Base-by-base conservation (phyloP, 2,797 vertebrate genomes). In the Poecilia gillii region DNA sequence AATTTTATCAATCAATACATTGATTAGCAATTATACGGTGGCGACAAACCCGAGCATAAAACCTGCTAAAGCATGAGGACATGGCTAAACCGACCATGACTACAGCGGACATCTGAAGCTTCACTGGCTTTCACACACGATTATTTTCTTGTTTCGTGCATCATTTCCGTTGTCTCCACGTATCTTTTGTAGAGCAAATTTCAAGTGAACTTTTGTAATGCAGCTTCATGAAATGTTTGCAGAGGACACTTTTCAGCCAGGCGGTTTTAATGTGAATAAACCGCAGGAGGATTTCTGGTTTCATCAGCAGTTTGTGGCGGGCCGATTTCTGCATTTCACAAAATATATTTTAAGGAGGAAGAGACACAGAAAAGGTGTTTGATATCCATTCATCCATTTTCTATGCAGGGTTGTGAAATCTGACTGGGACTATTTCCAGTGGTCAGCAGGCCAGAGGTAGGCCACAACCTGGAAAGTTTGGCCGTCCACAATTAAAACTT, bases 1-100 rank as follows among this genome's bases (percentile, higher is more conserved):
- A 92, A 93, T 94, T 83, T 51, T 59, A 88, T 90, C 79, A 89
- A 93, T 95, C 92, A 80, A 94, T 94, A 86, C 81, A 94, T 92
- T 89, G 90, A 95, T 93, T 91, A 88, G 87, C 83, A 91, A 89
- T 91, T 89, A 88, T 39, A 87, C 82, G 80, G 74, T 84, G 89
- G 87, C 76, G 86, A 80, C 89, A 92, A 82, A 90, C 83, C 59
- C 5, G 62, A 70, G 71, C 79, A 88, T 91, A 89, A 93, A 92
- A 89, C 77, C 78, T 71, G 72, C 62, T 74, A 47, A 75, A 84
- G 72, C 81, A 81, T 74, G 57, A 85, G 66, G 53, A 78, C 77
- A 86, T 74, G 75, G 73, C 64, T 83, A 68, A 86, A 82, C 36
- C 47, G 39, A 75, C 62, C 47, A 45, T 53, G 49, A 76, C n/a